Evolutionary conservation across 2,888 invertebrate genomes (phyloP).

Genomic region (Athalia rosae): DNA sequence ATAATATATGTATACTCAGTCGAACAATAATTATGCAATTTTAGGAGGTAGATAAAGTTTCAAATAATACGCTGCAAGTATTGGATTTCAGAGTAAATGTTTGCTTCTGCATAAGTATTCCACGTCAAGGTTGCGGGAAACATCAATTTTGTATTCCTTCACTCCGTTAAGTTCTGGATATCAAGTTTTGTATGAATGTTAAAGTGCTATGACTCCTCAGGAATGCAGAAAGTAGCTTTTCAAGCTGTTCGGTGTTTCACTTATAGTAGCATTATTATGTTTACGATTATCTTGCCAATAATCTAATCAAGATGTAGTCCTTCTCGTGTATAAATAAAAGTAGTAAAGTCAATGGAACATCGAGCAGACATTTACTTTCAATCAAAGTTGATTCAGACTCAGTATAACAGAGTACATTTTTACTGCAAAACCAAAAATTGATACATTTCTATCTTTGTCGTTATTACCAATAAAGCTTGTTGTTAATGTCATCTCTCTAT

Average conservation of each 20-base stretch:
- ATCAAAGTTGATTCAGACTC: slow-evolving; percentile 13
- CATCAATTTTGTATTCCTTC: not conserved
- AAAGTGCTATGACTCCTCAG: too few species aligned
- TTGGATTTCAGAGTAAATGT: slow-evolving; percentile 62
- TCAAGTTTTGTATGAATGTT: not conserved
- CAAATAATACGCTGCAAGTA: slow-evolving; percentile 10
- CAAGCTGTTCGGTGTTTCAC: not conserved
- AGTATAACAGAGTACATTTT: slow-evolving; percentile 12
- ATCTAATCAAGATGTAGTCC: not conserved
- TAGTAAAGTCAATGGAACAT: slow-evolving; percentile 34
- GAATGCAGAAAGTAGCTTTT: too few species aligned
- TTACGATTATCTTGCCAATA: not conserved
- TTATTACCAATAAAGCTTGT: slow-evolving; percentile 72
- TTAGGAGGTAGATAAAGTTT: slow-evolving; percentile 25
- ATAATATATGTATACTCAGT: slow-evolving; percentile 22
- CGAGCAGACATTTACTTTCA: slow-evolving; percentile 62
- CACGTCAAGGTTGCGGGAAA: not conserved
- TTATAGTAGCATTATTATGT: not conserved
- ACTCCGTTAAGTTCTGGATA: too few species aligned
- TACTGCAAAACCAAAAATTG: slow-evolving; percentile 50
- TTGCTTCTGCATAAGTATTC: slow-evolving; percentile 55
- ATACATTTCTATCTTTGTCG: slow-evolving; percentile 70
- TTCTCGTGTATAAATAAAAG: slow-evolving; percentile 8
- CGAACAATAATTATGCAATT: slow-evolving; percentile 11
- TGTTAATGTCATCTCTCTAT: slow-evolving; percentile 74